Percentiles rank a stretch among this genome's conserved stretches.
phyloP scores from a whole-genome alignment of 2,113 vertebrate genomes.

The Planiliza haematocheilus region DNA sequence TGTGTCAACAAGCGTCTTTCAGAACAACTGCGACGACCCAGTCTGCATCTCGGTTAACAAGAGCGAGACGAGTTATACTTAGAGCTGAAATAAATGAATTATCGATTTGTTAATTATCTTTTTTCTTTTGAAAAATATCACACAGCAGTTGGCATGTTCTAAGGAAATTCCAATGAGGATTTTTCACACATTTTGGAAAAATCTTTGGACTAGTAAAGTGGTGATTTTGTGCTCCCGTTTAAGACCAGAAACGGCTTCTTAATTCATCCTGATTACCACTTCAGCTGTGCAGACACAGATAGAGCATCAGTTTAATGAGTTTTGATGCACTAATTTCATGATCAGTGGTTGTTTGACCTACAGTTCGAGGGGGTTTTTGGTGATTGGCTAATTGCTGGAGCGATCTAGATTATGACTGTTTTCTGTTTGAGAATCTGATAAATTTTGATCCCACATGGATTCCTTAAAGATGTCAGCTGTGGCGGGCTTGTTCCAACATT shows the following conservation, averaged over 20 bases:
- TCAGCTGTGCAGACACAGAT: not conserved
- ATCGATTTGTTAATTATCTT: too few species aligned
- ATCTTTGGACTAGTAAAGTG: too few species aligned
- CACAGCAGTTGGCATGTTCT: too few species aligned
- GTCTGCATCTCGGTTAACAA: constrained; percentile 33
- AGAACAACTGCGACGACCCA: constrained; percentile 19
- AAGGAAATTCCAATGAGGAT: too few species aligned
- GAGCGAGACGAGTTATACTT: constrained; percentile 7
- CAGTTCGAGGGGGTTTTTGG: not conserved
- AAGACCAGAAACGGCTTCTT: not conserved
- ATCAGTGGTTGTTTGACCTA: not conserved
- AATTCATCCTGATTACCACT: not conserved
- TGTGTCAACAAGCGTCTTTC: constrained; percentile 34
- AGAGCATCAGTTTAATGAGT: not conserved
- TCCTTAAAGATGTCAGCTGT: not conserved
- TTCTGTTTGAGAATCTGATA: not conserved
- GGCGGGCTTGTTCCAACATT: constrained; percentile 11
- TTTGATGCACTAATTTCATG: not conserved
- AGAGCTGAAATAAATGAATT: not conserved
- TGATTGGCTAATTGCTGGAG: not conserved
- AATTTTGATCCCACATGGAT: not conserved
- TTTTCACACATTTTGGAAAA: too few species aligned
- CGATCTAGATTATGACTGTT: not conserved
- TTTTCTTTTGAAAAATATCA: too few species aligned
- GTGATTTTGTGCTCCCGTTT: too few species aligned